These are phyloP conservation scores for Ispidina lecontei DNA, from an alignment of 2,797 vertebrate genomes.

Conservation along the genomic window DNA sequence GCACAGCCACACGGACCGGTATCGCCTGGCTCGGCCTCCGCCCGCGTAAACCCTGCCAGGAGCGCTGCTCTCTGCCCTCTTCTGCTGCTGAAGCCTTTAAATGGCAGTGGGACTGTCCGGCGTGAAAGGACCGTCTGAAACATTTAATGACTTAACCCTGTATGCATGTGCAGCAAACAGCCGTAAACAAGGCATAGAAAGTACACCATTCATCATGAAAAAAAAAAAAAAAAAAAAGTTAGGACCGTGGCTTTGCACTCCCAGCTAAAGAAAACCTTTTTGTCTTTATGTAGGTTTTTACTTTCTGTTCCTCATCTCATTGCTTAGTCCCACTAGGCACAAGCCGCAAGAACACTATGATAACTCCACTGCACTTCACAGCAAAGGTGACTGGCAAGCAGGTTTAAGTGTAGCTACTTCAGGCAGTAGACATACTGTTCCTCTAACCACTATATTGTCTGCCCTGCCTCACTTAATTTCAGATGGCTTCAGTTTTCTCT, in stretches of 20 bases:
- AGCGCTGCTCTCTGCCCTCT: background rate
- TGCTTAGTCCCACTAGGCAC: background rate
- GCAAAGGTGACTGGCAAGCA: background rate
- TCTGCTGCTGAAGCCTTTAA: background rate
- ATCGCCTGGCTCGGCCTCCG: fast-evolving
- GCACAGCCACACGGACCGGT: fast-evolving
- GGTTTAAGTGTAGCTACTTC: background rate
- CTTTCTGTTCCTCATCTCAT: background rate
- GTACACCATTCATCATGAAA: too few species aligned
- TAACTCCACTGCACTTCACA: background rate
- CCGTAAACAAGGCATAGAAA: background rate
- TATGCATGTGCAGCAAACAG: fast-evolving
- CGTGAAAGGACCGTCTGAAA: background rate
- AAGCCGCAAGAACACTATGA: background rate
- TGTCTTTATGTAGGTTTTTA: background rate
- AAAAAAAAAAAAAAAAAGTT: too few species aligned
- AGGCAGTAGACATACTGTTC: fast-evolving
- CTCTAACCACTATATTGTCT: background rate
- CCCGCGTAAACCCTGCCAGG: background rate
- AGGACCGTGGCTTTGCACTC: background rate
- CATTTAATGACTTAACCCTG: fast-evolving
- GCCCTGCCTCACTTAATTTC: background rate
- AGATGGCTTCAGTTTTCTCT: background rate
- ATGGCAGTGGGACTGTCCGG: background rate
- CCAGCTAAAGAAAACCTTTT: background rate